Evolutionary conservation across 1,140 invertebrate species (phyloP).

Genomic region (Drosophila saltans): DNA sequence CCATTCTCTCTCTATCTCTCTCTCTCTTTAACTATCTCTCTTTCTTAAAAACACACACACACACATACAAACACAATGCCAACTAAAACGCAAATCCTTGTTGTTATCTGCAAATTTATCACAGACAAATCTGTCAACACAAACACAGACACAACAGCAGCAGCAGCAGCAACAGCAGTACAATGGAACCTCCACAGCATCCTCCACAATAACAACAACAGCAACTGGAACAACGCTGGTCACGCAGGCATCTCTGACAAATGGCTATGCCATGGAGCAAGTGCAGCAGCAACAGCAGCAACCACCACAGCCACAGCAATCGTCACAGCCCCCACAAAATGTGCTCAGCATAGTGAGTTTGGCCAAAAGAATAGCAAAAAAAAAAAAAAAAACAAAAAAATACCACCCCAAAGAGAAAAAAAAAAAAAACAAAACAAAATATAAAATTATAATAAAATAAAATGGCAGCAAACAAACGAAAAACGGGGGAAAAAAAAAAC

Average conservation of each 20-base stretch:
- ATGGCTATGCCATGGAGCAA: conserved; percentile 76
- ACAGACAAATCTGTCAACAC: conserved; percentile 83
- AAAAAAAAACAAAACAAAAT: conserved; percentile 37
- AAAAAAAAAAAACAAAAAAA: too few species aligned
- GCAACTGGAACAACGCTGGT: conserved; percentile 44
- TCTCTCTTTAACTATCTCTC: conserved; percentile 44
- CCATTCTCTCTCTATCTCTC: conserved; percentile 33
- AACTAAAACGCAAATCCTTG: conserved; percentile 80
- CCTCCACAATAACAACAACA: conserved; percentile 48
- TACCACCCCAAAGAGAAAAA: not conserved
- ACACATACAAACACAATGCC: conserved; percentile 44
- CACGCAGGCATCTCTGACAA: conserved; percentile 71
- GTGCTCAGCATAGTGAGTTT: conserved; percentile 81
- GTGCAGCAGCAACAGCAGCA: conserved; percentile 62
- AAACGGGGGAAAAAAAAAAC: conserved; percentile 10
- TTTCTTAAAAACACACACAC: conserved; percentile 26
- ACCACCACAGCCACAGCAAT: conserved; percentile 64
- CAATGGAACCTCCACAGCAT: conserved; percentile 61
- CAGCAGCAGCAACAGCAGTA: conserved; percentile 40
- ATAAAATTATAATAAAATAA: conserved; percentile 77
- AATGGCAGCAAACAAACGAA: conserved; percentile 29
- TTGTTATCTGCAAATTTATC: conserved; percentile 82
- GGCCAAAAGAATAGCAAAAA: conserved; percentile 20
- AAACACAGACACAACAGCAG: conserved; percentile 57
- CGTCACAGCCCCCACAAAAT: conserved; percentile 68